Percentiles rank a stretch among this genome's conserved stretches.
Evolutionary conservation across 2,113 vertebrate genomes (phyloP).

Genomic region (Symphodus melops): DNA sequence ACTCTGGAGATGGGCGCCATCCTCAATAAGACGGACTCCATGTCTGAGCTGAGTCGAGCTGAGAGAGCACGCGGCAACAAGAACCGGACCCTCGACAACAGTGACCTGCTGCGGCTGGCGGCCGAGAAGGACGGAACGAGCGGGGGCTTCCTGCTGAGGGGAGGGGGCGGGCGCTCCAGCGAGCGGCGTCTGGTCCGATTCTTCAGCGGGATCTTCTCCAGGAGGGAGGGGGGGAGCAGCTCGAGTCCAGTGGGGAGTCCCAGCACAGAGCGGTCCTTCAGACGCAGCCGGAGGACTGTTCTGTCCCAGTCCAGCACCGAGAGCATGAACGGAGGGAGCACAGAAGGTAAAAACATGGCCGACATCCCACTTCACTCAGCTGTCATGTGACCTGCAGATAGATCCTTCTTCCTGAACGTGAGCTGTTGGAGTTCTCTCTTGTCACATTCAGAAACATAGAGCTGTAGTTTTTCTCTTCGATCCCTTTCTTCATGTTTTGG

Average conservation of each 20-base stretch:
- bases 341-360: conserved; percentile 81
- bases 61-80: conserved; percentile 85
- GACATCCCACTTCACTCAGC: not conserved
- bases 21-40: conserved; percentile 84
- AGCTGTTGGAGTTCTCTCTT: too few species aligned
- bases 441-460: too few species aligned
- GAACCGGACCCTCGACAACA: conserved; percentile 94
- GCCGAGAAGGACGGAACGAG: conserved; percentile 79
- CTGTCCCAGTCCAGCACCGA: conserved; percentile 87
- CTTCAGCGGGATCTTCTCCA: conserved; percentile 93
- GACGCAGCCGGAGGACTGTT: conserved; percentile 75
- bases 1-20: conserved; percentile 88
- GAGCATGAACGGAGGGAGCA: conserved; percentile 87
- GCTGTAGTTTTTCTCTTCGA: too few species aligned
- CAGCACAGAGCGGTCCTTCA: conserved; percentile 58
- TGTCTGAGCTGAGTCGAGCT: conserved; percentile 84
- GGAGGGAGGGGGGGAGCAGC: conserved; percentile 76
- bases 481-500: too few species aligned
- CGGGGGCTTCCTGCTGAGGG: conserved; percentile 68
- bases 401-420: too few species aligned
- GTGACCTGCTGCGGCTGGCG: conserved; percentile 88
- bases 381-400: not conserved
- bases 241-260: conserved; percentile 80
- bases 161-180: conserved; percentile 53
- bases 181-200: conserved; percentile 89